Evolutionary conservation across 2,797 vertebrate species (phyloP).

Genomic region (Rhinoraja longicauda): DNA sequence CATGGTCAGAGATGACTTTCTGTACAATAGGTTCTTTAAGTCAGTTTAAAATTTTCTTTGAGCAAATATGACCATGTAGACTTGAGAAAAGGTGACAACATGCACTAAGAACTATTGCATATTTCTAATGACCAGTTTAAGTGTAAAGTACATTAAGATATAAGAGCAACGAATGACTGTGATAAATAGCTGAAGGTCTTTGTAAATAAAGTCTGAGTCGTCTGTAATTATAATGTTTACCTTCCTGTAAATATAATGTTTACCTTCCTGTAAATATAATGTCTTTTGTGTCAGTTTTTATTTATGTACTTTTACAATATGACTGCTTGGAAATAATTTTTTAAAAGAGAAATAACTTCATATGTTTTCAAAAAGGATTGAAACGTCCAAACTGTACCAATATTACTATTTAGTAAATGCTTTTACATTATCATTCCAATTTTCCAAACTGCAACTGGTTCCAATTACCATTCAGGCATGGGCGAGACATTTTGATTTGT

Average conservation of each 20-base stretch:
- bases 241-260: neutral
- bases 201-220: neutral
- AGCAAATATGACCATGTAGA: neutral
- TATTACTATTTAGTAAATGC: no score
- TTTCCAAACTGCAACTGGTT: neutral
- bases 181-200: neutral
- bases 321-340: neutral
- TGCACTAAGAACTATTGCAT: neutral
- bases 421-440: no score
- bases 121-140: neutral
- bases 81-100: neutral
- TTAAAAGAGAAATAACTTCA: neutral
- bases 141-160: neutral
- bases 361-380: neutral
- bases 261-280: no score
- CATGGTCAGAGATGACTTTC: no score
- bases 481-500: neutral
- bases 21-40: neutral
- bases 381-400: neutral
- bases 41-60: neutral
- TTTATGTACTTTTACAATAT: neutral
- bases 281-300: neutral
- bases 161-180: no score
- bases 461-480: neutral
- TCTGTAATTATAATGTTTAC: no score